These are phyloP conservation scores for Alauda arvensis DNA, from an alignment of 2,797 vertebrate genomes.

Conservation along the genomic window DNA sequence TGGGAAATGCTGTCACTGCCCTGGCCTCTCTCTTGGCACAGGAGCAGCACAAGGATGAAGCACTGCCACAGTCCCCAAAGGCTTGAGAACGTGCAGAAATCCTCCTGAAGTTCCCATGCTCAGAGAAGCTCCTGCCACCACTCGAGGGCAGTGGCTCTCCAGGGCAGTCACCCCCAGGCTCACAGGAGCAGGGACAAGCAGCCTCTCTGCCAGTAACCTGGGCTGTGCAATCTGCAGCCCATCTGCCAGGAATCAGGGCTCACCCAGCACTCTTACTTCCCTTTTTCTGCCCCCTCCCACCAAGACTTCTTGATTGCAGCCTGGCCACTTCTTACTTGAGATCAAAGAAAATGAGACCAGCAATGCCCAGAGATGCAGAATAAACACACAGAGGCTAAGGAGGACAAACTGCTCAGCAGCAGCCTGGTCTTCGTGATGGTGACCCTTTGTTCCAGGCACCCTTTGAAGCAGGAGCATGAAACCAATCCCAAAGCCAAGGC, in stretches of 20 bases:
- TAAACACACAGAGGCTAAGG: background rate
- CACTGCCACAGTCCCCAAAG: rapidly evolving
- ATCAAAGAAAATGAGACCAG: background rate
- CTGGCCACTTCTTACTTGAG: background rate
- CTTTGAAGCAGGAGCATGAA: background rate
- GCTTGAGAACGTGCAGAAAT: background rate
- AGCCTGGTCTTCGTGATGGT: background rate
- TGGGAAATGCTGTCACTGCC: background rate
- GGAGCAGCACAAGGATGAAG: background rate
- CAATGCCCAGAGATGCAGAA: background rate
- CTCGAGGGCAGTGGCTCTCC: background rate
- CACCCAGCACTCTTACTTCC: background rate
- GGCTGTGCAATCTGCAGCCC: background rate
- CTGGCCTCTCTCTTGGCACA: background rate
- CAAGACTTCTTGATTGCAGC: background rate
- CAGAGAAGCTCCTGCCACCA: background rate
- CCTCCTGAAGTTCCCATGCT: background rate
- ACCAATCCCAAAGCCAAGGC: background rate
- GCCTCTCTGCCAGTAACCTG: background rate
- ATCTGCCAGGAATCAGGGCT: background rate
- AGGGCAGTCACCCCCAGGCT: background rate
- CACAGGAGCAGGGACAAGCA: background rate
- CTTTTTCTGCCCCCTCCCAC: background rate
- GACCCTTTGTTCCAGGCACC: background rate
- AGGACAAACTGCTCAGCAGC: background rate